Evolutionary conservation across 2,888 invertebrate species (phyloP).

Genomic region (Lochmaea crataegi): DNA sequence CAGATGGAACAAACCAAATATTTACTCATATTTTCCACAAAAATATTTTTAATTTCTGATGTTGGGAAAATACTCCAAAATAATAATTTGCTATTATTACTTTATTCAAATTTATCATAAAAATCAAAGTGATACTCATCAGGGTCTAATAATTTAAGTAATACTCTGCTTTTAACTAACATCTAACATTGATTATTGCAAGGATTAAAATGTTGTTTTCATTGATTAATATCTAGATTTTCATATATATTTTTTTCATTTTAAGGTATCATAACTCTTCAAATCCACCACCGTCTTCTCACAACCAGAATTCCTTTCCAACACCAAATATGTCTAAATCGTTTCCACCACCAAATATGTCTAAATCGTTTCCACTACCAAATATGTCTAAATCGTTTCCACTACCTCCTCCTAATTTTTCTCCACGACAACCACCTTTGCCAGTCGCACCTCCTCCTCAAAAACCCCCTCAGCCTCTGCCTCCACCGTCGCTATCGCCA

Average conservation of each 20-base stretch:
- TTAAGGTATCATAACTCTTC: slow-evolving; percentile 1
- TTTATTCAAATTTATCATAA: no score
- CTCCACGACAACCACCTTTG: not conserved
- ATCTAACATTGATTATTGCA: no score
- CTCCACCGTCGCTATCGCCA: not conserved
- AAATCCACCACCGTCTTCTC: not conserved
- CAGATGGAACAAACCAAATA: no score
- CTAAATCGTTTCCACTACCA: not conserved
- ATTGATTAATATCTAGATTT: not conserved
- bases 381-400: not conserved
- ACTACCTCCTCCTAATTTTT: slow-evolving; percentile 1
- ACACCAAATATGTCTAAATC: not conserved
- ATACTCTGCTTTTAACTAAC: no score
- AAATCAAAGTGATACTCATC: no score
- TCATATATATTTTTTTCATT: not conserved
- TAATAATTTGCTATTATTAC: no score
- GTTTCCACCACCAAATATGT: not conserved
- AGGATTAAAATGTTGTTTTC: no score
- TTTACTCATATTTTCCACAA: no score
- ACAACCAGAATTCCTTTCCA: not conserved
- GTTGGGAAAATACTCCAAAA: no score
- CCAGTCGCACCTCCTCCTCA: slow-evolving; percentile 2
- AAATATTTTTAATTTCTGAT: no score
- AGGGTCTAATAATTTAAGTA: no score
- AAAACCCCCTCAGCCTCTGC: not conserved